These are phyloP conservation scores for Fragum whitleyi DNA, from an alignment of 2,888 invertebrate genomes.

Conservation along the genomic window DNA sequence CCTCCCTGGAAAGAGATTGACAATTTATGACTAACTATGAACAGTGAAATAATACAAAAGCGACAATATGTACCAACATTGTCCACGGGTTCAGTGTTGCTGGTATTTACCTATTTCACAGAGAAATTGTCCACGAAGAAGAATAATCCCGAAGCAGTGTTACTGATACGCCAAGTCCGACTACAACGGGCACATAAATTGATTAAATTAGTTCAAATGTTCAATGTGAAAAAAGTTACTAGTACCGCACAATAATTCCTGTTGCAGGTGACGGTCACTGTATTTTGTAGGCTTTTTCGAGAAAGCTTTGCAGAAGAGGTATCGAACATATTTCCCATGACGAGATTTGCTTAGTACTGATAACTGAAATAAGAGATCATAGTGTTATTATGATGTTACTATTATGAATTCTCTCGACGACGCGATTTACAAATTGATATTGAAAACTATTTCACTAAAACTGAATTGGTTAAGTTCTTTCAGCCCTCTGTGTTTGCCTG, in stretches of 20 bases:
- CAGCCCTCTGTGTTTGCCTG: slow-evolving; percentile 22
- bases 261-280: slow-evolving; percentile 37
- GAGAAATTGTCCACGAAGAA: neutral
- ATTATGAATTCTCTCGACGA: no score
- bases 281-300: slow-evolving; percentile 16
- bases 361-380: neutral
- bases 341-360: neutral
- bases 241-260: neutral
- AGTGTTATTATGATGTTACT: no score
- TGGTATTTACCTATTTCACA: neutral
- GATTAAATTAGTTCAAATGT: neutral
- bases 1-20: slow-evolving; percentile 76
- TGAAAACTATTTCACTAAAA: slow-evolving; percentile 17
- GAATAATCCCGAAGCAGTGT: neutral
- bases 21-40: slow-evolving; percentile 44
- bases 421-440: no score
- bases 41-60: neutral
- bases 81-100: neutral
- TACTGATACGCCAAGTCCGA: neutral
- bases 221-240: neutral
- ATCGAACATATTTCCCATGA: neutral
- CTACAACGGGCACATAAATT: neutral
- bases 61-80: slow-evolving; percentile 27
- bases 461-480: slow-evolving; percentile 35
- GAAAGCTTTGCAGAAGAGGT: neutral